Percentiles rank a stretch among this genome's conserved stretches.
Conservation (phyloP, 2,888 invertebrate genomes). For the Pharmacophagus antenor region DNA sequence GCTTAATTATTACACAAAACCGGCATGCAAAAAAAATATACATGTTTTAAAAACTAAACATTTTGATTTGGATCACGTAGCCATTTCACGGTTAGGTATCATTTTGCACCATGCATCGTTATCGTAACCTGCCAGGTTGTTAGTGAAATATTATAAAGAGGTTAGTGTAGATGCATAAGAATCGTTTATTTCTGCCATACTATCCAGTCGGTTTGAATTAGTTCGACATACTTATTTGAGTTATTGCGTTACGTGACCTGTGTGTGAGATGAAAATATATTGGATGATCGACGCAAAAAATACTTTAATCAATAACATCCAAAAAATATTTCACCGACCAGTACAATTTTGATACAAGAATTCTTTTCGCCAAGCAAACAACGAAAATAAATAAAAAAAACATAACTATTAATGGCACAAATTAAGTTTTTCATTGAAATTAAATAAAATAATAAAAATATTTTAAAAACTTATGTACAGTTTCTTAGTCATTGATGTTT, state of each 20-base stretch:
- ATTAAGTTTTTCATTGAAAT: neutral
- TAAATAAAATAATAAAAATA: neutral
- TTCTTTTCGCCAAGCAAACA: no score
- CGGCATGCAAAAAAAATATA: no score
- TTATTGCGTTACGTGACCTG: neutral
- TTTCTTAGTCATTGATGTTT: neutral
- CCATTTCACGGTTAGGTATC: conserved; percentile 13
- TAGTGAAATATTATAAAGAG: conserved; percentile 29
- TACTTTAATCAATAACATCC: no score
- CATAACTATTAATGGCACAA: no score
- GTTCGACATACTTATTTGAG: neutral
- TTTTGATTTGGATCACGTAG: conserved; percentile 25
- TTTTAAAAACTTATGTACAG: neutral
- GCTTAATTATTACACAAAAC: no score
- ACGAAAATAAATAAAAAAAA: no score
- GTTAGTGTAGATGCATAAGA: conserved; percentile 23
- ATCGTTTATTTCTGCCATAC: conserved; percentile 23
- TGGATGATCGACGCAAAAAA: no score
- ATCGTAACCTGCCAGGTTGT: conserved; percentile 25
- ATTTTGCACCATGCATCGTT: conserved; percentile 29
- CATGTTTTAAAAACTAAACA: conserved; percentile 1
- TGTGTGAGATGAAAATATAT: neutral
- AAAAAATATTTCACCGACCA: no score
- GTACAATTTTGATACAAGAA: no score
- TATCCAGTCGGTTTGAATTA: conserved; percentile 6